Evolutionary conservation across 2,888 invertebrate genomes (phyloP), one percentile per base, ranked within the genome.

Genomic region (Lasioglossum oenotherae): DNA sequence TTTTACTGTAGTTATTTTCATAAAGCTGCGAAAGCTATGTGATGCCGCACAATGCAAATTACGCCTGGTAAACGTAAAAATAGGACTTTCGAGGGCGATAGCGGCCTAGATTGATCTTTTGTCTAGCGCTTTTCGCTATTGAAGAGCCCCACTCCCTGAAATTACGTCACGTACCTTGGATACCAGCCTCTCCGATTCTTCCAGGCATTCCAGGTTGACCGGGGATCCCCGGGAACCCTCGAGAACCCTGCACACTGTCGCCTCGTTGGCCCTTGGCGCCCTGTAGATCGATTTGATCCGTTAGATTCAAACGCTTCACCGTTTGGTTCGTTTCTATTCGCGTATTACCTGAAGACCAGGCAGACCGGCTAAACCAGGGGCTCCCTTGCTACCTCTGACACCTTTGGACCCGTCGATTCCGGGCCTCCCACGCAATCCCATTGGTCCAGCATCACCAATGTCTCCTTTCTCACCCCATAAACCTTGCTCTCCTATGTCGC

Each of bases 401-500:
- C 96, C 96, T 57, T 94, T 94, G 0, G 81, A 44, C 16, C 95
- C 95, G 57, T 92, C 92, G 6, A 81, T 74, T 16, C 95, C 95
- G 5, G 93, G 77, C 83, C 90, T 88, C 8, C 95, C 95, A 12
- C 90, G 91, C 0, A 88, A 86, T 60, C 95, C 95, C 44, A 80
- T 77, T 4, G 94, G 93, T 35, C 96, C 96, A 4, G 92, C 83
- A 1, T 93, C 91, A 53, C 96, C 96, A 3, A 87, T 88, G 4
- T 95, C 95, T 60, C 96, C 96, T 27, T 91, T 90, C 14, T 91
- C 88, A 44, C 94, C 94, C 5, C 44, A 0, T 57, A 49, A 67
- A n/a, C 96, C 97, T 35, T 90, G 89, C 38, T 95, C 95, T 67
- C 98, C 98, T n/a, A 91, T 93, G 41, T 95, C 93, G 71, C 98